These are phyloP conservation scores for Pristionchus fissidentatus DNA, from an alignment of 2,888 invertebrate genomes.

Conservation along the genomic window DNA sequence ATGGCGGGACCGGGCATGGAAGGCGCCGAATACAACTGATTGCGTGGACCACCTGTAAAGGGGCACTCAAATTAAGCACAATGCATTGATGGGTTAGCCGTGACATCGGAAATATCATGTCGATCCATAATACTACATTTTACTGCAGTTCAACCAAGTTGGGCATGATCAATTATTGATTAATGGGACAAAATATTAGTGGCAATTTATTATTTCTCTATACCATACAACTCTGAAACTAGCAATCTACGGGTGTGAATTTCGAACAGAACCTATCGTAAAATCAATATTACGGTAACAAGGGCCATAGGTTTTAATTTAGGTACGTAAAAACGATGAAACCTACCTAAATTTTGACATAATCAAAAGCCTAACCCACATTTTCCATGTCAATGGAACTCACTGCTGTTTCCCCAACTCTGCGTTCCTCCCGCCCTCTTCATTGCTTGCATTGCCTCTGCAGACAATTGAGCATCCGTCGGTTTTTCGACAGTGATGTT, in stretches of 20 bases:
- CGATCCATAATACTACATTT: no score
- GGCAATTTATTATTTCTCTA: no score
- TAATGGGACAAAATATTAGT: background rate
- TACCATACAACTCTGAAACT: no score
- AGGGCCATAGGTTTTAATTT: no score
- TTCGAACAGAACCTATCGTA: no score
- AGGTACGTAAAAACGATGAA: no score
- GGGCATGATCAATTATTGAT: constrained; percentile 3
- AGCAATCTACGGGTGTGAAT: no score
- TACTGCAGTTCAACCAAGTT: no score
- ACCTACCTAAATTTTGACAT: no score
- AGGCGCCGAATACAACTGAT: constrained; percentile 20
- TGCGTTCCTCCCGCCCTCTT: background rate
- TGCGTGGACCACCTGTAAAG: constrained; percentile 27
- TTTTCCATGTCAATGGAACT: background rate
- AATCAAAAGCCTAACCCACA: background rate
- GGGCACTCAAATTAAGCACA: background rate
- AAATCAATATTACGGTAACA: no score
- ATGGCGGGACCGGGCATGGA: background rate
- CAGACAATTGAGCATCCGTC: constrained; percentile 21
- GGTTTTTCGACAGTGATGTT: constrained; percentile 43
- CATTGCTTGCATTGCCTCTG: background rate
- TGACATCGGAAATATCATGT: no score
- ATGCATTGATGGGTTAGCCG: no score
- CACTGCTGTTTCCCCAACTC: background rate